Base-by-base conservation (phyloP, 1,140 invertebrate genomes). In the Zaprionus vittiger region DNA sequence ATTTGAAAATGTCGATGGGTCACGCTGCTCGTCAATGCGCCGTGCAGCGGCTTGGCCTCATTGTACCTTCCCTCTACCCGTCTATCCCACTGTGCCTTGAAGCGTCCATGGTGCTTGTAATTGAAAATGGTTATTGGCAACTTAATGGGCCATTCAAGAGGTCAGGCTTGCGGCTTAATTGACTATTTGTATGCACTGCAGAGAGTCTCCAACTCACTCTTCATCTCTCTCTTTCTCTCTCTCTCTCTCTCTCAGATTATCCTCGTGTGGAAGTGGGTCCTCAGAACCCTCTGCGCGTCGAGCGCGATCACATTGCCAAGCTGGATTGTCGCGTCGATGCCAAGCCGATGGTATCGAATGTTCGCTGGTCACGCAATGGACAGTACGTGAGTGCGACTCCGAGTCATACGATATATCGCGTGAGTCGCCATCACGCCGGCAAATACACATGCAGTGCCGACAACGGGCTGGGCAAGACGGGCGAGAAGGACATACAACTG, bases 181-280 rank as follows among this genome's bases (percentile, higher is more conserved):
- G 85, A 83, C 84, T 79, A 89, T 87, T 89, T 89, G 77, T 87
- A 84, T 89, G 83, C 83, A 74, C 68, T 71, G 63, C 67, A 55
- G 47, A 56, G 44, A 24, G 85, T 91, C 52, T 31, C 31, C 54
- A 80, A 56, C 85, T 91, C 91, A 11, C 24, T 89, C 41, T 89
- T 54, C 37, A 31, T 9, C 4, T 55, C 41, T 26, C 20, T 61
- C 22, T 56, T 12, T 12, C 56, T 74, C 4, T 20, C 6, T 56
- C 6, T 44, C 80, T 94, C 47, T 94, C 6, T 17, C 11, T 17
- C 7, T 14, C 93, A 97, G 97, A 98, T 94, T 97, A 96, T 93
- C 98, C 98, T 1, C 94, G 97, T 17, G 96, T 98, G 4, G 95
- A 96, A 79, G 96, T 98, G 17, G 97, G 97, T 0, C 97, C 97